Evolutionary conservation across 2,888 invertebrate genomes (phyloP).

Genomic region (Resseliella maxima): DNA sequence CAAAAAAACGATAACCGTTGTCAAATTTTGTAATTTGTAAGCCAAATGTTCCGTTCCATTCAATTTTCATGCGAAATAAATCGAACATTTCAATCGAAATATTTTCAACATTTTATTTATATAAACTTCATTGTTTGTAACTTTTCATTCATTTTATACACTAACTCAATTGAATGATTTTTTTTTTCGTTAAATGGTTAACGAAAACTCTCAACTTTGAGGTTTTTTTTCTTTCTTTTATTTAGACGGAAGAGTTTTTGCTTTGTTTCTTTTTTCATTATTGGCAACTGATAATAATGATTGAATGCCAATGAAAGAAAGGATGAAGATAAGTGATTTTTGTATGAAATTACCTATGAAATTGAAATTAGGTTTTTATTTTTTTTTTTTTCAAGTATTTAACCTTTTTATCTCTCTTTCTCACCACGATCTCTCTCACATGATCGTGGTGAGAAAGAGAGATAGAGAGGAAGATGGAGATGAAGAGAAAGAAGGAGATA

Average conservation of each 20-base stretch:
- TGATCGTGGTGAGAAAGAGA: too few species aligned
- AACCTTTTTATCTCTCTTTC: too few species aligned
- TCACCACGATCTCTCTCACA: too few species aligned
- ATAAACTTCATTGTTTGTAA: background rate
- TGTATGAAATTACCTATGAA: background rate
- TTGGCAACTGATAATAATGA: too few species aligned
- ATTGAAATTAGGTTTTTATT: background rate
- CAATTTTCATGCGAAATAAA: conserved; percentile 8
- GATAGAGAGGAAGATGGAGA: too few species aligned
- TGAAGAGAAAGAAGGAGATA: too few species aligned
- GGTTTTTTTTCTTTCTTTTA: background rate
- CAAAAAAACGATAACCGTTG: too few species aligned
- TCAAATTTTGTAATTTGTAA: background rate
- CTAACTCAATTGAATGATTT: too few species aligned
- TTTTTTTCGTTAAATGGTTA: too few species aligned
- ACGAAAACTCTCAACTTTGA: too few species aligned
- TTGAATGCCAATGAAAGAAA: background rate
- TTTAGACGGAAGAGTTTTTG: background rate
- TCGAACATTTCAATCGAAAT: background rate
- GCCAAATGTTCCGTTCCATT: conserved; percentile 34
- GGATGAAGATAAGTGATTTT: background rate
- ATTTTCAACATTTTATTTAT: background rate
- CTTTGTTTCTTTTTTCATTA: too few species aligned
- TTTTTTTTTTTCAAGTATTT: too few species aligned
- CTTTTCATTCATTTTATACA: background rate